phyloP scores from a whole-genome alignment of 2,888 invertebrate genomes.

The Anticlea derivata region DNA sequence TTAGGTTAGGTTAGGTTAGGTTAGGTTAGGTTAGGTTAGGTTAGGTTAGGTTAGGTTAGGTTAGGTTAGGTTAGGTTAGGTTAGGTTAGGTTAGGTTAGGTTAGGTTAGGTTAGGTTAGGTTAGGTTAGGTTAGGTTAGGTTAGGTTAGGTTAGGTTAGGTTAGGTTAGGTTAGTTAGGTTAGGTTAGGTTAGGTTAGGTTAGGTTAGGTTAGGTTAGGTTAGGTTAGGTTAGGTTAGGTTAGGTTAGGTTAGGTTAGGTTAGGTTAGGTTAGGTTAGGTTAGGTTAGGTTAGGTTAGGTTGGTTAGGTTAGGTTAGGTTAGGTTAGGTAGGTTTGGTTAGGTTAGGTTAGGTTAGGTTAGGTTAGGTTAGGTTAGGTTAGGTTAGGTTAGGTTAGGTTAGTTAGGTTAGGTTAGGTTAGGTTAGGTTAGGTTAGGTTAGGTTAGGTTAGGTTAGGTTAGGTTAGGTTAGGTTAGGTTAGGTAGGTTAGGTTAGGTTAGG shows the following conservation, averaged over 20 bases:
- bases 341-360: slow-evolving; percentile 12
- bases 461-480: slow-evolving; percentile 12
- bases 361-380: slow-evolving; percentile 12
- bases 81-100: slow-evolving; percentile 12
- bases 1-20: slow-evolving; percentile 12
- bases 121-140: slow-evolving; percentile 9
- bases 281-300: slow-evolving; percentile 10
- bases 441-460: slow-evolving; percentile 12
- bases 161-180: slow-evolving; percentile 12
- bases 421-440: slow-evolving; percentile 12
- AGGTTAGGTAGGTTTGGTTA: too few relatives aligned
- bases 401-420: slow-evolving; percentile 12
- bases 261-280: slow-evolving; percentile 11
- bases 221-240: slow-evolving; percentile 9
- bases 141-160: slow-evolving; percentile 12
- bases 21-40: slow-evolving; percentile 12
- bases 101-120: slow-evolving; percentile 12
- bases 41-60: slow-evolving; percentile 12
- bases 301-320: too few relatives aligned
- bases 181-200: slow-evolving; percentile 12
- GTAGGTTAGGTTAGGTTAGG: slow-evolving; percentile 11
- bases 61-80: slow-evolving; percentile 12
- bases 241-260: slow-evolving; percentile 12
- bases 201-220: slow-evolving; percentile 12
- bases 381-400: slow-evolving; percentile 12